Evolutionary conservation across 2,797 vertebrate species (phyloP).

Genomic region (Muscicapa comitata): DNA sequence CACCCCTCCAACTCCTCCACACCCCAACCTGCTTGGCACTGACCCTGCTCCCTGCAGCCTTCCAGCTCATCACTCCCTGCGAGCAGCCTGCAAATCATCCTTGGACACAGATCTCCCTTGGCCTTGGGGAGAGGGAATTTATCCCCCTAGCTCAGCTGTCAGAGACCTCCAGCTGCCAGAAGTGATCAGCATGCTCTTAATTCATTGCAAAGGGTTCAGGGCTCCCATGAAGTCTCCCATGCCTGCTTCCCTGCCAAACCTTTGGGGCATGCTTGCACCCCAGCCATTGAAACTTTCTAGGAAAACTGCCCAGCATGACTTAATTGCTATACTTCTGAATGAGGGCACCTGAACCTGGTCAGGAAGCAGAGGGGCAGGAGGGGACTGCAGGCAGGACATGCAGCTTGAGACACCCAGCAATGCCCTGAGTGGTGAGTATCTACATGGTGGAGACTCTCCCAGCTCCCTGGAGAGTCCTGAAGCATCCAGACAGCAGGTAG

Average conservation of each 20-base stretch:
- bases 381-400: not conserved
- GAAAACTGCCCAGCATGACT: not conserved
- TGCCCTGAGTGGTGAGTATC: rapidly evolving
- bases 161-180: not conserved
- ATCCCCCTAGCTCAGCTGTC: not conserved
- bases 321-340: not conserved
- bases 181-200: not conserved
- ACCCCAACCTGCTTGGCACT: not conserved
- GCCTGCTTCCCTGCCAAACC: not conserved
- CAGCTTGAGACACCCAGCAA: rapidly evolving
- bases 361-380: not conserved
- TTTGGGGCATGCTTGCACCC: not conserved
- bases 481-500: not conserved
- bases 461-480: not conserved
- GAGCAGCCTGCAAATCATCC: not conserved
- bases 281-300: not conserved
- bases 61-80: not conserved
- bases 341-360: not conserved
- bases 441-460: not conserved
- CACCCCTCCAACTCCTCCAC: not conserved
- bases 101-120: not conserved
- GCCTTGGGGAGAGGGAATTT: not conserved
- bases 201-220: not conserved
- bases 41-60: not conserved
- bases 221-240: not conserved